A percentile compares a stretch with the other conserved stretches of the same genome.
Conservation (phyloP, 2,888 invertebrate species). For the Zhengitettix transpicula region DNA sequence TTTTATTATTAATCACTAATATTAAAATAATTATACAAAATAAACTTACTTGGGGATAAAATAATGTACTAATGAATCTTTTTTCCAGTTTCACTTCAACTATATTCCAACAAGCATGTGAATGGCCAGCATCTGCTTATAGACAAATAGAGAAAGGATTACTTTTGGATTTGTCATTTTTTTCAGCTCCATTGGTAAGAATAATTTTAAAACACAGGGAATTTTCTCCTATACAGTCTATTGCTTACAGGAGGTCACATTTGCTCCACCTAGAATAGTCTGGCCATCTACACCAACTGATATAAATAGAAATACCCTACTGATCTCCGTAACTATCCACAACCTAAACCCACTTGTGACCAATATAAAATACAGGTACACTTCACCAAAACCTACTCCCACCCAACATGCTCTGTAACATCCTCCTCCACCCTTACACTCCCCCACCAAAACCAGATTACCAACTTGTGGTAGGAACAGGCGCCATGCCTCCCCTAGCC, state of each 20-base stretch:
- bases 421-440: no score
- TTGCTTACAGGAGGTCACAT: no score
- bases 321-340: not conserved
- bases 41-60: not conserved
- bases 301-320: not conserved
- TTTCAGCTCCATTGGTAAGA: not conserved
- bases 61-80: not conserved
- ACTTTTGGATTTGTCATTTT: constrained; percentile 48
- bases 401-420: no score
- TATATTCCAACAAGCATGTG: constrained; percentile 57
- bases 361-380: no score
- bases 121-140: constrained; percentile 71
- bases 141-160: constrained; percentile 61
- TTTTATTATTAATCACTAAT: not conserved
- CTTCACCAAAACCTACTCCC: no score
- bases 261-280: no score
- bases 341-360: no score
- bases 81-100: constrained; percentile 46
- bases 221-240: no score
- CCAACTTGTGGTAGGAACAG: no score
- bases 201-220: no score
- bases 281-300: not conserved
- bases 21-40: not conserved
- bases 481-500: no score
- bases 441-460: no score